Base-by-base conservation (phyloP, 2,888 invertebrate species). In the Cactoblastis cactorum region DNA sequence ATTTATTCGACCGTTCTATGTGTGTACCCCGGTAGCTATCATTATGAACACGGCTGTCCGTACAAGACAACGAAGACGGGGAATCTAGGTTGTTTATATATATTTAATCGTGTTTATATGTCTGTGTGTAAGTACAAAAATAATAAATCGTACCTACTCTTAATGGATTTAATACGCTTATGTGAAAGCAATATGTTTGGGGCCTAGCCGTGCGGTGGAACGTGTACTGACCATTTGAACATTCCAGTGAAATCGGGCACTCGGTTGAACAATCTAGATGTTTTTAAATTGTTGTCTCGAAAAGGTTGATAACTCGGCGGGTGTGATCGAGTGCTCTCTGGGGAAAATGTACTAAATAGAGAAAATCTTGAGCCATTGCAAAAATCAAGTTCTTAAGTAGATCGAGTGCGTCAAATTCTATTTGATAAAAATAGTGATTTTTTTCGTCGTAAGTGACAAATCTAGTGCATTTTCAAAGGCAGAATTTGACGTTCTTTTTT, bases 111-210 rank as follows among this genome's bases (percentile, higher is more conserved):
- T 82, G 77, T 80, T 71, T 81, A 78, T 71, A 71, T 77, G 74
- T 83, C 69, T 74, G 71, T 72, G 79, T 82, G 79, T 81, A 82
- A 86, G 87, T 87, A 88, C 87, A 87, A 87, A 81, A 69, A 74
- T 69, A 64, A 76, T 80, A 76, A 83, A 71, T 77, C 76, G 77
- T 84, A 77, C 76, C 78, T 84, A 80, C 77, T 80, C 77, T 78
- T 67, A 72, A 73, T 71, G 69, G 69, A 72, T 78, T 72, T 61
- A 77, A 77, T 83, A 81, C 83, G 84, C 82, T 83, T 83, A 82
- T 67, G 66, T 62, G 62, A 67, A 77, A 84, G 83, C 84, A 85
- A 84, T 84, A 83, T 78, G 65, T 75, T 65, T 64, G 63, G 71
- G 77, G 77, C 74, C 70, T 74, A 73, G 77, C 77, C 77, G 79